Conservation (phyloP, 2,888 invertebrate species). For the Heliconius aoede region DNA sequence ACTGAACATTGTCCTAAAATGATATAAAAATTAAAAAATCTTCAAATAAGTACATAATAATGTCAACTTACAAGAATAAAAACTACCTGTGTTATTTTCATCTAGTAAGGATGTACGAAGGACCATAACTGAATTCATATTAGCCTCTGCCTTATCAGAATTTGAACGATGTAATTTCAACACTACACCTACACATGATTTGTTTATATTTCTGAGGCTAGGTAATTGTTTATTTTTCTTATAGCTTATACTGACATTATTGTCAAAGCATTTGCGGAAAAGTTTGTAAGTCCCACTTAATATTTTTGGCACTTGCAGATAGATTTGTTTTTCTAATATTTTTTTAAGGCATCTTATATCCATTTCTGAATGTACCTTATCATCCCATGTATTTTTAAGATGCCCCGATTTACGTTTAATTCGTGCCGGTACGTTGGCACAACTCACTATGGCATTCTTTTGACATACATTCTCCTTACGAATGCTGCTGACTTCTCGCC, state of each 20-base stretch:
- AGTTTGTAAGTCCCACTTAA: constrained; percentile 66
- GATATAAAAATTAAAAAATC: neutral
- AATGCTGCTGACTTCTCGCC: constrained; percentile 60
- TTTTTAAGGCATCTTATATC: constrained; percentile 70
- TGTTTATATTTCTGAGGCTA: constrained; percentile 43
- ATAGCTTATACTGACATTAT: constrained; percentile 67
- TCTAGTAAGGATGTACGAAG: constrained; percentile 53
- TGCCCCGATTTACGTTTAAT: constrained; percentile 60
- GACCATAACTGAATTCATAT: constrained; percentile 68
- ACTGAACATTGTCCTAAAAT: constrained; percentile 37
- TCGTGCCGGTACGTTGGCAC: constrained; percentile 66
- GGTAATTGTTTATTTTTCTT: constrained; percentile 53
- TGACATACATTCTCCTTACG: constrained; percentile 37
- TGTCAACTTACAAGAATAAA: neutral
- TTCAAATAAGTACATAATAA: neutral
- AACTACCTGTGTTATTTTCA: constrained; percentile 11
- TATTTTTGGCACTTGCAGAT: constrained; percentile 70
- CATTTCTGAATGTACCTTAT: constrained; percentile 72
- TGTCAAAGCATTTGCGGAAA: constrained; percentile 61
- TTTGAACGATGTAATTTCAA: constrained; percentile 64
- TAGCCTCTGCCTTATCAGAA: constrained; percentile 63
- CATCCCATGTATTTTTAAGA: constrained; percentile 62
- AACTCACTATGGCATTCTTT: constrained; percentile 60
- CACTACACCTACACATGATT: constrained; percentile 66
- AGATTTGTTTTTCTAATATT: constrained; percentile 71